Evolutionary conservation across 2,888 invertebrate species (phyloP).

Genomic region (Ichneumoninae sp.): DNA sequence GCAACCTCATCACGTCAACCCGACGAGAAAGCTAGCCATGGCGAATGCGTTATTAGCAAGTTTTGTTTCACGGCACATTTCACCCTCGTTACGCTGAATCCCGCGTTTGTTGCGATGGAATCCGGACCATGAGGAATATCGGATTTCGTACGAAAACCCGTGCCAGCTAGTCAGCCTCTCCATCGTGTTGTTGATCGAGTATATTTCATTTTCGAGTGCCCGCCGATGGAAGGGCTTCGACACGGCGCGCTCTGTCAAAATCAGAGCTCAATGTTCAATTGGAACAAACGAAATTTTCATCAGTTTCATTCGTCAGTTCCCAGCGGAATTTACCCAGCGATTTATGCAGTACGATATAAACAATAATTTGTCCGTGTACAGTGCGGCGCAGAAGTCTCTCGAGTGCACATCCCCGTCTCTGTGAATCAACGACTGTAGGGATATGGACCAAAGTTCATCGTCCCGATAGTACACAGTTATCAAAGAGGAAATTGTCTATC

Average conservation of each 20-base stretch:
- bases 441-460: conserved; percentile 7
- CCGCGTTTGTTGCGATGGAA: background rate
- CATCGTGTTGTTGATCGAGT: conserved; percentile 41
- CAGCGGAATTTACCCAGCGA: background rate
- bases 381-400: background rate
- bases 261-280: conserved; percentile 18
- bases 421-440: background rate
- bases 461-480: conserved; percentile 14
- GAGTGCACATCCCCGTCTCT: background rate
- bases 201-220: conserved; percentile 41
- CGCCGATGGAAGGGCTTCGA: conserved; percentile 2
- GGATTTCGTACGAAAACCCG: background rate
- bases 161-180: background rate
- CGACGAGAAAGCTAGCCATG: too few relatives aligned
- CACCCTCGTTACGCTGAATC: background rate
- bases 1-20: too few relatives aligned
- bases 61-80: background rate
- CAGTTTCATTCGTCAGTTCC: conserved; percentile 6
- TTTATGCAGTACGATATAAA: background rate
- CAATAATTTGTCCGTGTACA: background rate
- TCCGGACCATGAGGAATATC: background rate
- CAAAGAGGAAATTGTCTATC: conserved; percentile 47
- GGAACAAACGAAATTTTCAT: conserved; percentile 12
- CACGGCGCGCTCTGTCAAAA: conserved; percentile 39
- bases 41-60: background rate